phyloP scores from a whole-genome alignment of 2,113 vertebrate species.

The Fregata magnificens region DNA sequence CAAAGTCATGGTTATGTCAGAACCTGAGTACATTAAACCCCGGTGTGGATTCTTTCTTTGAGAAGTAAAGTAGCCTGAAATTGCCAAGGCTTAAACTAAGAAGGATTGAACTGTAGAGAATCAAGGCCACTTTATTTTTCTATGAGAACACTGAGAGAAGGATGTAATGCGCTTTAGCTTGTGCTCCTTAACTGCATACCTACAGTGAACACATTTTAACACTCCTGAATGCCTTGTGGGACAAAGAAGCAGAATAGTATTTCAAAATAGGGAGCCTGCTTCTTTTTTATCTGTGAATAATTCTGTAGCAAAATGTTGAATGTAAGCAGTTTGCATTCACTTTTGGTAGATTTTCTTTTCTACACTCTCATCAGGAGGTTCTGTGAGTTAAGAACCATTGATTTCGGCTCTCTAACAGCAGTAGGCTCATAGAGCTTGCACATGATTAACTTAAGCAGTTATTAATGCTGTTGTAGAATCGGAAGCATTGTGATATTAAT shows the following conservation, averaged over 20 bases:
- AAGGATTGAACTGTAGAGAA: conserved; percentile 30
- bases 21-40: conserved; percentile 21
- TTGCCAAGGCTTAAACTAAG: conserved; percentile 38
- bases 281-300: background rate
- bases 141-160: background rate
- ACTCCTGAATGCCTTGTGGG: background rate
- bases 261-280: background rate
- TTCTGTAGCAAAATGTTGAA: background rate
- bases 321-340: background rate
- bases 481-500: background rate
- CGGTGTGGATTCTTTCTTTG: conserved; percentile 19
- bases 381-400: background rate
- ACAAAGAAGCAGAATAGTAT: background rate
- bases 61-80: conserved; percentile 36
- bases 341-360: background rate
- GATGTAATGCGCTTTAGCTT: background rate
- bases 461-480: background rate
- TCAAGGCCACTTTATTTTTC: conserved; percentile 31
- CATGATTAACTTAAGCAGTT: background rate
- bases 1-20: conserved; percentile 33
- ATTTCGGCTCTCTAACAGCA: background rate
- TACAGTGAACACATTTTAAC: background rate
- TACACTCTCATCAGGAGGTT: background rate
- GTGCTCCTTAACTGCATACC: background rate
- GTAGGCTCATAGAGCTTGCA: background rate